Conservation (phyloP, 2,797 vertebrate species). For the Microchirus variegatus region DNA sequence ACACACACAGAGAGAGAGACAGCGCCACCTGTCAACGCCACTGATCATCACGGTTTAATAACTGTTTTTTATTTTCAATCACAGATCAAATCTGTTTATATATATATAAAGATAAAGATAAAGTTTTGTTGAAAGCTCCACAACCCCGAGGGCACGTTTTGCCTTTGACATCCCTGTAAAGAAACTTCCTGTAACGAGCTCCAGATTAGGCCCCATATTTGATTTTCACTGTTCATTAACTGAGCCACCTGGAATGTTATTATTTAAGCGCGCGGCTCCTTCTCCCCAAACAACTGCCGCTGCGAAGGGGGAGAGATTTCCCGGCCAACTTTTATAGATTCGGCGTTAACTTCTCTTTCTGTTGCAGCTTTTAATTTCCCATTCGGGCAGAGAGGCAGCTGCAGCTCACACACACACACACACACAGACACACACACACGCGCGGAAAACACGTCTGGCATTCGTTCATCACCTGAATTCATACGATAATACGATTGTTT, state of each 20-base stretch:
- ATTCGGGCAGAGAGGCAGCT: slow-evolving; percentile 75
- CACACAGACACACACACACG: no score
- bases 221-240: slow-evolving; percentile 89
- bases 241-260: slow-evolving; percentile 88
- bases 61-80: no score
- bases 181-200: slow-evolving; percentile 85
- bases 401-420: slow-evolving; percentile 68
- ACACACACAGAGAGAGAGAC: no score
- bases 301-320: slow-evolving; percentile 79
- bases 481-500: slow-evolving; percentile 46
- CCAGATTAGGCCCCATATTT: slow-evolving; percentile 87
- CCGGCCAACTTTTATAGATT: slow-evolving; percentile 83
- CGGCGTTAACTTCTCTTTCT: slow-evolving; percentile 73
- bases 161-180: slow-evolving; percentile 82
- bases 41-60: no score
- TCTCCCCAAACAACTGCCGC: slow-evolving; percentile 86
- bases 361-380: slow-evolving; percentile 77
- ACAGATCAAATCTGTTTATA: no score
- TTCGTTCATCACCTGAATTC: slow-evolving; percentile 67
- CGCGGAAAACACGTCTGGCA: slow-evolving; percentile 56
- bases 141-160: slow-evolving; percentile 72
- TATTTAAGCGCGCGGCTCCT: slow-evolving; percentile 83
- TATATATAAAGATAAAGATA: slow-evolving; percentile 7
- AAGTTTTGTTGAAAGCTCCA: slow-evolving; percentile 44
- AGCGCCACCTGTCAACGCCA: no score